Conservation (phyloP, 2,113 vertebrate species). For the Odocoileus hemionus region DNA sequence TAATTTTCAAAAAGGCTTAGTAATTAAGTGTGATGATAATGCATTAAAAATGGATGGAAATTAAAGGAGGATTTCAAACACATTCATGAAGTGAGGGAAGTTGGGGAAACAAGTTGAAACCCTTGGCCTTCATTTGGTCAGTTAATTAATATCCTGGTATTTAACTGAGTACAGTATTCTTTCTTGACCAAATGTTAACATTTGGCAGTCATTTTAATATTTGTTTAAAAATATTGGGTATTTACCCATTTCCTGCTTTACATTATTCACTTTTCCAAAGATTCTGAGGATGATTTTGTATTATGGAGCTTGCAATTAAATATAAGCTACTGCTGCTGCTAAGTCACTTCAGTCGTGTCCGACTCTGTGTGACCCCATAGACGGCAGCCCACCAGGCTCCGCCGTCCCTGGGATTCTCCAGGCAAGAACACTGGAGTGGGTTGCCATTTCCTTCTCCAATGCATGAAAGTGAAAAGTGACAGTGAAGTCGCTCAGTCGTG, state of each 20-base stretch:
- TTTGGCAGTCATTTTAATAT: constrained; percentile 69
- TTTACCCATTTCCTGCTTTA: constrained; percentile 67
- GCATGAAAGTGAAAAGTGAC: background rate
- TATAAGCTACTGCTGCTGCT: constrained; percentile 39
- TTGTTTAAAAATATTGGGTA: constrained; percentile 55
- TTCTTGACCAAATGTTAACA: constrained; percentile 28
- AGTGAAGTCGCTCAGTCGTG: background rate
- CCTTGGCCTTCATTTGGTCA: background rate
- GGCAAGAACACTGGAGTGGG: background rate
- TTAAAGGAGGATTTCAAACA: background rate
- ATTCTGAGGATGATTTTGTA: constrained; percentile 59
- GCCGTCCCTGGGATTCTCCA: background rate
- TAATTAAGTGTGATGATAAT: constrained; percentile 62
- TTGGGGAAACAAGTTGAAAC: constrained; percentile 46
- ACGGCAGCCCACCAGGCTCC: background rate
- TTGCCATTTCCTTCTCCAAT: background rate
- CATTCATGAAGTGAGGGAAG: constrained; percentile 32
- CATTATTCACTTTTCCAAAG: constrained; percentile 67
- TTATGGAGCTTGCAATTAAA: constrained; percentile 57
- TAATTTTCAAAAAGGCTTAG: constrained; percentile 61
- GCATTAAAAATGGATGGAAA: constrained; percentile 33
- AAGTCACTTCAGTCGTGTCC: background rate
- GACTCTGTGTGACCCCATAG: background rate
- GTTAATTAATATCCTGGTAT: constrained; percentile 70
- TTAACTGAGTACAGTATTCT: constrained; percentile 52